Evolutionary conservation across 2,113 vertebrate genomes (phyloP), one percentile per base, ranked within the genome.

Genomic region (Reinhardtius hippoglossoides): DNA sequence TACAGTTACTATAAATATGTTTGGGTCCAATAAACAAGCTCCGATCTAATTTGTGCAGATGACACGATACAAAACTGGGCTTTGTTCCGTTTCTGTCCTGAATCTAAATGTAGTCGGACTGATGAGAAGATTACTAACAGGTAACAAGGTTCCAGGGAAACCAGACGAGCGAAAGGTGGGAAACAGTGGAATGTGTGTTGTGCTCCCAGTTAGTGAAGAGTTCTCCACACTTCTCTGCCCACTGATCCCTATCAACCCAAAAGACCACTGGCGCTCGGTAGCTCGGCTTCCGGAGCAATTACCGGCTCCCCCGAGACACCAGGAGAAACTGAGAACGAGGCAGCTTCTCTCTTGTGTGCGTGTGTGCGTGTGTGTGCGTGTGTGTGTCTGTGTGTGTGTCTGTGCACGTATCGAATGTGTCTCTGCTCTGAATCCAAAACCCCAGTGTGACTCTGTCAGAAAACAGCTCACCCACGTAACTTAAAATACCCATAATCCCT

Each of bases 271-370:
- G 86, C 65, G 67, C 87, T 88, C 78, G 80, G 88, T 78, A 86
- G 86, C 84, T 88, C 57, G 3, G 74, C 84, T 91, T 92, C 87
- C 84, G 87, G 83, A 78, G 85, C 44, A 90, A 92, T 92, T 91
- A 89, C 65, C 80, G 12, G 15, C 23, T 85, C 88, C 87, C 88
- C 5, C 0, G 89, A 88, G 91, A 87, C 64, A 9, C 67, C 6
- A n/a, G 73, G 46, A 85, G 83, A 82, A 86, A 73, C 78, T 65
- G 37, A 80, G 74, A 78, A 56, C 67, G 76, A 81, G 77, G 42
- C 78, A n/a, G 74, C 69, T 60, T 80, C 37, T 80, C 69, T 71
- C 66, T 73, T 23, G 23, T 23, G 23, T 23, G 23, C 70, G 62
- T 57, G 18, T 71, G 54, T 27, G 48, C 14, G 44, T 31, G 57